Conservation (phyloP, 2,797 vertebrate species). For the Anabacerthia variegaticeps region DNA sequence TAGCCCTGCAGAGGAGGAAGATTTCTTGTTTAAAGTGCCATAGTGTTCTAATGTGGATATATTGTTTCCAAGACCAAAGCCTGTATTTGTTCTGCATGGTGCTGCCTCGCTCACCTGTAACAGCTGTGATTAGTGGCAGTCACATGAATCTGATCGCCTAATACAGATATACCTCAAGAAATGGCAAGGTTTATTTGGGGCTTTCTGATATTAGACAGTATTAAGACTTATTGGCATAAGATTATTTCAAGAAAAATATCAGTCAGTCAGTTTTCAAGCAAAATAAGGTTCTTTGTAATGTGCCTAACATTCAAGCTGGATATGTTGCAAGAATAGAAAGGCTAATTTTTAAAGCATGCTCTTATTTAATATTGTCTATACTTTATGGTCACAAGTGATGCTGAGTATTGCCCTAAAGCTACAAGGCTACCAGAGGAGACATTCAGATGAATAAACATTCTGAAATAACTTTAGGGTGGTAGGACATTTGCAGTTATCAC, state of each 20-base stretch:
- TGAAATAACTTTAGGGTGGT: not conserved
- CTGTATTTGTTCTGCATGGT: not conserved
- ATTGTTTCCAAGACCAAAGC: conserved; percentile 6
- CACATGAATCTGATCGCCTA: not conserved
- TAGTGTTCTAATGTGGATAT: not conserved
- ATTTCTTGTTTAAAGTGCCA: not conserved
- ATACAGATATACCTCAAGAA: not conserved
- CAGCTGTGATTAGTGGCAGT: not conserved
- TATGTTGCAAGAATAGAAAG: not conserved
- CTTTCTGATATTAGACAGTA: not conserved
- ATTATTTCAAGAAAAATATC: not conserved
- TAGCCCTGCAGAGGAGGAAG: not conserved
- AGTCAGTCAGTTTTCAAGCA: not conserved
- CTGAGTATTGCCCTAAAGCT: not conserved
- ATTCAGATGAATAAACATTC: not conserved
- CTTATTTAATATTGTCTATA: not conserved
- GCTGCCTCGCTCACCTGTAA: not conserved
- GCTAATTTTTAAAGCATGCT: not conserved
- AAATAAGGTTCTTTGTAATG: not conserved
- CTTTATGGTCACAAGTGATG: not conserved
- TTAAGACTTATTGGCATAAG: not conserved
- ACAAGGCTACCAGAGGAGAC: not conserved
- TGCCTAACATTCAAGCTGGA: not conserved
- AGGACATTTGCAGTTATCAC: not conserved
- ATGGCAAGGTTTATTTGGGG: not conserved